phyloP scores from a whole-genome alignment of 1,140 invertebrate species.

The Zaprionus inermis region DNA sequence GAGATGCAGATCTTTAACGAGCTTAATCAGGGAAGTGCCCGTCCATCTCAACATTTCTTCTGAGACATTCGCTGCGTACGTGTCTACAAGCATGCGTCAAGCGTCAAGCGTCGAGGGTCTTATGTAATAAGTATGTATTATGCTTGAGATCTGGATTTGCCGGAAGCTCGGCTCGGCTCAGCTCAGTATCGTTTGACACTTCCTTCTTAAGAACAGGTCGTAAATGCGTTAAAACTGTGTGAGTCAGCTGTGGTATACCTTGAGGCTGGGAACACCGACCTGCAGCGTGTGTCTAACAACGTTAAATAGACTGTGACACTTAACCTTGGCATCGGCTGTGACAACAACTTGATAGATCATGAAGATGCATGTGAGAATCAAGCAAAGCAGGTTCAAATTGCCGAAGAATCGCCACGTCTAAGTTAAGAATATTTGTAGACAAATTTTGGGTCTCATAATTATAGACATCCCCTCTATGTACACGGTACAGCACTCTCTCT shows the following conservation, averaged over 20 bases:
- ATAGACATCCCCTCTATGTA: no score
- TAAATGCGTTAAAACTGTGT: not conserved
- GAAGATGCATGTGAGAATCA: not conserved
- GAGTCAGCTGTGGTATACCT: slow-evolving; percentile 18
- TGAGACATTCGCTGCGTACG: slow-evolving; percentile 44
- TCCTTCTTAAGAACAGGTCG: slow-evolving; percentile 28
- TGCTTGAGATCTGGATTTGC: slow-evolving; percentile 10
- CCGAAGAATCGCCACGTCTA: not conserved
- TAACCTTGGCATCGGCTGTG: not conserved
- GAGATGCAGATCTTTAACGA: not conserved
- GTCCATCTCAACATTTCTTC: not conserved
- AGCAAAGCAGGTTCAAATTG: not conserved
- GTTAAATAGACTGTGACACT: not conserved
- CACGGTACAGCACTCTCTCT: not conserved
- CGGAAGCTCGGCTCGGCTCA: slow-evolving; percentile 5
- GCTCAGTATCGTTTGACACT: not conserved
- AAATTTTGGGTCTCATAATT: no score
- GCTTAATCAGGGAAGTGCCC: not conserved
- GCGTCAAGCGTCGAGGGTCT: slow-evolving; percentile 2
- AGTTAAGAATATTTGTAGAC: not conserved
- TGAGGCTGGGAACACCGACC: not conserved
- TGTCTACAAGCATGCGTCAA: slow-evolving; percentile 47
- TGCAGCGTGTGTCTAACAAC: not conserved
- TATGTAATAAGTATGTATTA: slow-evolving; percentile 13
- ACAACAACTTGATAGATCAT: not conserved